A percentile compares a stretch with the other conserved stretches of the same genome.
Conservation (phyloP, 2,113 vertebrate species). For the Silurus meridionalis region DNA sequence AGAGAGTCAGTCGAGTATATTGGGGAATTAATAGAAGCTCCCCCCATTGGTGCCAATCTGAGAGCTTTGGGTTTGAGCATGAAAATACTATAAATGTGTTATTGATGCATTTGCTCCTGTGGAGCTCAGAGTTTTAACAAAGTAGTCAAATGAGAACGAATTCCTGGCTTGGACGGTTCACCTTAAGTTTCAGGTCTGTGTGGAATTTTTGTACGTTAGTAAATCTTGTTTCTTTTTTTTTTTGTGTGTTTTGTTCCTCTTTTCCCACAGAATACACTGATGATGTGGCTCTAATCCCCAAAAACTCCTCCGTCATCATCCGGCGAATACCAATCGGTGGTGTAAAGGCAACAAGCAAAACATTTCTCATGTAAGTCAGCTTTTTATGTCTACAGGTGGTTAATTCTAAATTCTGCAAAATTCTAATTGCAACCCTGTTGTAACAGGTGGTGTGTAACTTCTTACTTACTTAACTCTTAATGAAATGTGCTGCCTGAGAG, state of each 20-base stretch:
- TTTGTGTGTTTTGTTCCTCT: neutral
- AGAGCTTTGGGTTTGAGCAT: neutral
- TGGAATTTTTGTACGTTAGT: neutral
- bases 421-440: too few species aligned
- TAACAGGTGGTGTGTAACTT: neutral
- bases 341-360: conserved; percentile 87
- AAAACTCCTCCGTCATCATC: conserved; percentile 95
- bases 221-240: neutral
- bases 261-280: conserved; percentile 86
- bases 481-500: neutral
- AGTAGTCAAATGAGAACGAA: too few species aligned
- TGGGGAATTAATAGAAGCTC: too few species aligned
- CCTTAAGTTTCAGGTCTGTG: neutral
- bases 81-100: neutral
- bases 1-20: too few species aligned
- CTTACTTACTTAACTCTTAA: neutral
- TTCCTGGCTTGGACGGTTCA: too few species aligned
- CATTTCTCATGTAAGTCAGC: conserved; percentile 86
- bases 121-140: too few species aligned
- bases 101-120: too few species aligned
- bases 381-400: neutral
- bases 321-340: conserved; percentile 91
- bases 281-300: conserved; percentile 86
- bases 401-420: neutral
- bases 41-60: neutral